Percentiles rank a stretch among this genome's conserved stretches.
Evolutionary conservation across 2,888 invertebrate genomes (phyloP).

Genomic region (Adineta ricciae): DNA sequence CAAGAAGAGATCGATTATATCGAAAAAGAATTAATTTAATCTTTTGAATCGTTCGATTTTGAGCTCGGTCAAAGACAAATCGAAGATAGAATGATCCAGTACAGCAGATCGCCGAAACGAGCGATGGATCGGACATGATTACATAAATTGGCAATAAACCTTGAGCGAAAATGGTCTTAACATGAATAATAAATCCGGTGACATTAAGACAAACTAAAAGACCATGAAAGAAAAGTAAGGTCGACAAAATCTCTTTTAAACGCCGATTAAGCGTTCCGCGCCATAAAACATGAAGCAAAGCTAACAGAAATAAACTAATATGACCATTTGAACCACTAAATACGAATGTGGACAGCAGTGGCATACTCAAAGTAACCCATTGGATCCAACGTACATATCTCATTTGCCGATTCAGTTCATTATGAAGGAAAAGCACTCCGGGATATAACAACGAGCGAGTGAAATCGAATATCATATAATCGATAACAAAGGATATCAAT

Average conservation of each 20-base stretch:
- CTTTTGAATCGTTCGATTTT: not conserved
- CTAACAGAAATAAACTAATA: not conserved
- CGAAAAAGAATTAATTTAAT: not conserved
- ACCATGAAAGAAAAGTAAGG: not conserved
- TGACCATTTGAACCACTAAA: conserved; percentile 5
- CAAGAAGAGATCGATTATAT: not conserved
- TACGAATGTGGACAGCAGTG: not conserved
- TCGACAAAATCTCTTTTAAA: not conserved
- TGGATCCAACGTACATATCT: not conserved
- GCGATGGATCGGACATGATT: not conserved
- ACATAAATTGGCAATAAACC: not conserved
- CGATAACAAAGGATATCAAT: not conserved
- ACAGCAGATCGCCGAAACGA: not conserved
- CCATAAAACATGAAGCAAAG: not conserved
- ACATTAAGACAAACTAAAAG: not conserved
- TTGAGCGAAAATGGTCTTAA: not conserved
- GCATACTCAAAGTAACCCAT: not conserved
- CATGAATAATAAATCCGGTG: not conserved
- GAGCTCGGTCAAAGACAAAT: not conserved
- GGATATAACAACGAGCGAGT: not conserved
- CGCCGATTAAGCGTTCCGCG: not conserved
- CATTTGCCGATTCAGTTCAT: not conserved
- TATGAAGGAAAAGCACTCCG: not conserved
- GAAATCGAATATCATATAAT: not conserved
- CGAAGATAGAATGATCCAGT: not conserved